These are phyloP conservation scores for Leptoclinus maculatus DNA, from an alignment of 2,797 vertebrate genomes.

Conservation along the genomic window DNA sequence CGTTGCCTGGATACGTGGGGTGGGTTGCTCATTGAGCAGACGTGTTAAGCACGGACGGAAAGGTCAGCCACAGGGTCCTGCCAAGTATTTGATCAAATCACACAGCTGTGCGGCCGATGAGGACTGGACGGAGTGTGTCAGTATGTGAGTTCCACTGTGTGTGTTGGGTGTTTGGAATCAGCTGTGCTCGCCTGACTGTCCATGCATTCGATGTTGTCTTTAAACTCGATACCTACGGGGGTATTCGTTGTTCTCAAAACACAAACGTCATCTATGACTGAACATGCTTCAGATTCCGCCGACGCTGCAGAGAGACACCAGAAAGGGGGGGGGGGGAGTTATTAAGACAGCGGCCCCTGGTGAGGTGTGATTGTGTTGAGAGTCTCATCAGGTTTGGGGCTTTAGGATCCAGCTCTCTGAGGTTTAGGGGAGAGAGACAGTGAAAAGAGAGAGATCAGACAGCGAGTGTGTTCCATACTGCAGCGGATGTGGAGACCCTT, in stretches of 20 bases:
- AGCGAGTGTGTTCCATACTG: constrained; percentile 12
- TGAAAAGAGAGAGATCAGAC: constrained; percentile 1
- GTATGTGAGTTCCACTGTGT: constrained; percentile 10
- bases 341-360: constrained; percentile 36
- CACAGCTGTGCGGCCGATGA: constrained; percentile 62
- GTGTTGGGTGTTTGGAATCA: constrained; percentile 30
- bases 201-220: constrained; percentile 49
- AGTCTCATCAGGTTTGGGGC: constrained; percentile 58
- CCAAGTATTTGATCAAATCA: constrained; percentile 75
- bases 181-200: constrained; percentile 12
- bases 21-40: constrained; percentile 49
- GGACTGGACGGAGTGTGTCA: constrained; percentile 25
- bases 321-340: background rate
- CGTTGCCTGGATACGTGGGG: constrained; percentile 71
- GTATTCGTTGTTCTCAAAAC: constrained; percentile 13
- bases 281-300: constrained; percentile 29
- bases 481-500: constrained; percentile 28
- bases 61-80: constrained; percentile 70
- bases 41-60: constrained; percentile 60
- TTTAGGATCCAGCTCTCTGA: constrained; percentile 48
- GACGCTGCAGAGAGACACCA: constrained; percentile 10
- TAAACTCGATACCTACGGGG: constrained; percentile 34
- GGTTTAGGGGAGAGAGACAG: constrained; percentile 24
- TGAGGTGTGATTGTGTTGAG: constrained; percentile 51
- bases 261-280: constrained; percentile 19